phyloP scores from a whole-genome alignment of 2,113 vertebrate genomes.

The Choloepus hoffmanni region DNA sequence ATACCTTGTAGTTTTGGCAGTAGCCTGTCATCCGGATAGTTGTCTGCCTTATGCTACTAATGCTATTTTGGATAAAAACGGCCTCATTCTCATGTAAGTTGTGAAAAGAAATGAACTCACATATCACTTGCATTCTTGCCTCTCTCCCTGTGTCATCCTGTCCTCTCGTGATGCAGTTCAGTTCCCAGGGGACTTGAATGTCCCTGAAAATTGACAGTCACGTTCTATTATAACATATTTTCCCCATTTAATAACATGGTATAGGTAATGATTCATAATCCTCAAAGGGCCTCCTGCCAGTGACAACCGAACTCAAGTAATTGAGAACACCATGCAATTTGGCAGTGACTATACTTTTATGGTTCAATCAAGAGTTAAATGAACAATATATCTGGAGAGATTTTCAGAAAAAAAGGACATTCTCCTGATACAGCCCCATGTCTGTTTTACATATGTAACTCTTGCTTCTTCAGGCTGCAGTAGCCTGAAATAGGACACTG shows the following conservation, averaged over 20 bases:
- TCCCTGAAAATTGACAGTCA: constrained; percentile 78
- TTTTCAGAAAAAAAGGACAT: constrained; percentile 49
- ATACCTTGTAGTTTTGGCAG: constrained; percentile 49
- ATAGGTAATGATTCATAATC: constrained; percentile 77
- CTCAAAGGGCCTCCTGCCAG: constrained; percentile 77
- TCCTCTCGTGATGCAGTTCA: constrained; percentile 19
- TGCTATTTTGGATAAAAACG: constrained; percentile 64
- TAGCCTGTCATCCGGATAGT: constrained; percentile 60
- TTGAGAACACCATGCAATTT: constrained; percentile 66
- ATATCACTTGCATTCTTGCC: constrained; percentile 34
- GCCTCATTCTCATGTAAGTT: constrained; percentile 57
- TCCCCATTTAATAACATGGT: constrained; percentile 77
- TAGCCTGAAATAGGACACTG: not conserved
- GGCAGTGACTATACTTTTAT: constrained; percentile 62
- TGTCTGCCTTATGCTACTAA: constrained; percentile 64
- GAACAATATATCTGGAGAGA: constrained; percentile 56
- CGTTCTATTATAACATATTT: constrained; percentile 76
- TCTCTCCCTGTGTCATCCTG: constrained; percentile 50
- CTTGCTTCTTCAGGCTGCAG: not conserved
- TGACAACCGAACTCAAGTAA: constrained; percentile 78
- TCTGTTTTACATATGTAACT: constrained; percentile 29
- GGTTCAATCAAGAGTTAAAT: constrained; percentile 68
- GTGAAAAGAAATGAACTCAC: constrained; percentile 60
- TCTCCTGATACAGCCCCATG: not conserved
- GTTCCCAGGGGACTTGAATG: constrained; percentile 56